phyloP scores from a whole-genome alignment of 1,140 invertebrate genomes.

The Meloidogyne exigua region DNA sequence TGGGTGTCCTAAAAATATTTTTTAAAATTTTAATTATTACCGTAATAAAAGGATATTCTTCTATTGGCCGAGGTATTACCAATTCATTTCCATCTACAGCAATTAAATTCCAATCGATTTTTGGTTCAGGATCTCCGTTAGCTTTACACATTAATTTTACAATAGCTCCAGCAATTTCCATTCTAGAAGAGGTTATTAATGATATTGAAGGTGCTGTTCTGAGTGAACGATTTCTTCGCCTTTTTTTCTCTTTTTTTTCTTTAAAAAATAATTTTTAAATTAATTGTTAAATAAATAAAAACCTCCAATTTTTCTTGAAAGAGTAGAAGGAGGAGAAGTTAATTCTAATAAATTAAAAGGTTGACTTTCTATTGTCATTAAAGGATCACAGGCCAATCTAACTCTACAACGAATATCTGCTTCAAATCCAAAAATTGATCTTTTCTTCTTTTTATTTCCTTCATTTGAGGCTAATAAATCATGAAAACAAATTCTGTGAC shows the following conservation, averaged over 20 bases:
- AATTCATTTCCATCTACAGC: constrained; percentile 19
- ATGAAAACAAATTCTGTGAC: background rate
- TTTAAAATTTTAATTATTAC: constrained; percentile 25
- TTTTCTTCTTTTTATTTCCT: background rate
- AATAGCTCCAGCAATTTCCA: constrained; percentile 32
- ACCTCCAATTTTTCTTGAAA: constrained; percentile 6
- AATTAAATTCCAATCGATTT: constrained; percentile 30
- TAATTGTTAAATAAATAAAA: background rate
- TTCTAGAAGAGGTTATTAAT: constrained; percentile 28
- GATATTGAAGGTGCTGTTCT: constrained; percentile 21
- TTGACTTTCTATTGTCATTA: background rate
- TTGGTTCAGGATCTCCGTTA: constrained; percentile 21
- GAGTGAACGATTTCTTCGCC: background rate
- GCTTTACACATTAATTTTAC: constrained; percentile 25
- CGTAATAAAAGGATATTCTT: constrained; percentile 31
- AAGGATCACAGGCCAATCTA: background rate
- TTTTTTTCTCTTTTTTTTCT: background rate
- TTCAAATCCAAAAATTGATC: constrained; percentile 1
- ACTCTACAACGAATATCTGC: background rate
- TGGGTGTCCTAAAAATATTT: background rate
- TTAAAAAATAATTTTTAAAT: background rate
- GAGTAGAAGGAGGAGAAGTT: background rate
- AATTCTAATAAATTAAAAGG: constrained; percentile 5
- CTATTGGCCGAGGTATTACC: constrained; percentile 7
- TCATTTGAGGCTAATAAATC: background rate